Base-by-base conservation (phyloP, 2,888 invertebrate species). In the Drosophila paramelanica region DNA sequence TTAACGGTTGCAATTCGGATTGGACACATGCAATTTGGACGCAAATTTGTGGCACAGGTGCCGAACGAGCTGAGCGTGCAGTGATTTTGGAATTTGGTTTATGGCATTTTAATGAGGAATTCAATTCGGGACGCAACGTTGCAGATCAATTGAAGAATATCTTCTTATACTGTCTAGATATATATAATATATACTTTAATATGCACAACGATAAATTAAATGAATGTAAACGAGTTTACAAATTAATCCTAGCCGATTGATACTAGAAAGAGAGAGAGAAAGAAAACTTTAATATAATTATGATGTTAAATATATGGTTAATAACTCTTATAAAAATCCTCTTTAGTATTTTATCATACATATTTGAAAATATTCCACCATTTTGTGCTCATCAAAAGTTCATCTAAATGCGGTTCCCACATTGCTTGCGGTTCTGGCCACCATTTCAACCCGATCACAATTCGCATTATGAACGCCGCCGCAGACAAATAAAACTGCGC, bases 1-100 rank as follows among this genome's bases (percentile, higher is more conserved):
- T 83, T 83, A 86, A 57, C 82, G 55, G 77, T 65, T 74, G 79
- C 85, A 77, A 23, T 69, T 74, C 49, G 20, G 53, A 80, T 80
- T 83, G 52, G 69, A 33, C 61, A 64, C 73, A 70, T 53, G 36
- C 64, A 57, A 66, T 68, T 73, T 31, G 62, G 51, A 27, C 31
- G 36, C 45, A 33, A 45, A 25, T 33, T 60, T 66, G 43, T 41
- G 39, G 38, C 25, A 46, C 66, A 52, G 64, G n/a, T 42, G 39
- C 46, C 43, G 47, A 41, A 51, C 38, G 45, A 41, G 20, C 47
- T 14, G 14, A 31, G 14, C 20, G 41, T 41, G 41, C 14, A 14
- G 8, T 14, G 8, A 42, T 58, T 57, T 13, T n/a, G 23, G 46
- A 25, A 14, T 23, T 14, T 5, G 13, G 13, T 8, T 33, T 49